Evolutionary conservation across 2,888 invertebrate genomes (phyloP).

Genomic region (Cataglyphis albicans): DNA sequence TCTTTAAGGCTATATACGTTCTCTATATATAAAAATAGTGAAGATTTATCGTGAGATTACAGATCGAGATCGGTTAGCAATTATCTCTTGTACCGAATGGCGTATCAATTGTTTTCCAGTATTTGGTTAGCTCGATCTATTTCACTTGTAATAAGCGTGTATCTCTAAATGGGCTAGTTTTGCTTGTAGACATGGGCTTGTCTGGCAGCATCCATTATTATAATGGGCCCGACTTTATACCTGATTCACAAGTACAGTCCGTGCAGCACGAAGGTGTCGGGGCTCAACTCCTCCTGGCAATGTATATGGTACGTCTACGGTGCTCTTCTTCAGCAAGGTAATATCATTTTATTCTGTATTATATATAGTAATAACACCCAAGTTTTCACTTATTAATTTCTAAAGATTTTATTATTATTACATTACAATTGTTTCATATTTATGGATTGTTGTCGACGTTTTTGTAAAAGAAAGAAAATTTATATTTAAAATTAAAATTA

Average conservation of each 20-base stretch:
- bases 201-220: slow-evolving; percentile 90
- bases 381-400: neutral
- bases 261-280: slow-evolving; percentile 71
- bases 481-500: neutral
- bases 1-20: neutral
- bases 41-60: neutral
- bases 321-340: slow-evolving; percentile 96
- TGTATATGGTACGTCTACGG: slow-evolving; percentile 96
- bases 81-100: neutral
- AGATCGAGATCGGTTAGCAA: neutral
- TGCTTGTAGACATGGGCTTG: slow-evolving; percentile 93
- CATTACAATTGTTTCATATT: no score
- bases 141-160: slow-evolving; percentile 16
- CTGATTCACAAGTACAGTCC: slow-evolving; percentile 91
- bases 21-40: neutral
- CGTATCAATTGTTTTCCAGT: neutral
- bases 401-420: neutral
- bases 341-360: slow-evolving; percentile 1
- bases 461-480: neutral
- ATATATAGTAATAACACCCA: neutral
- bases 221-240: slow-evolving; percentile 93
- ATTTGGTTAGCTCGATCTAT: slow-evolving; percentile 34
- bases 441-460: neutral
- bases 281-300: slow-evolving; percentile 87
- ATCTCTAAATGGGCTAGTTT: slow-evolving; percentile 38